Evolutionary conservation across 1,140 invertebrate genomes (phyloP).

Genomic region (Hypsibius dujardini): DNA sequence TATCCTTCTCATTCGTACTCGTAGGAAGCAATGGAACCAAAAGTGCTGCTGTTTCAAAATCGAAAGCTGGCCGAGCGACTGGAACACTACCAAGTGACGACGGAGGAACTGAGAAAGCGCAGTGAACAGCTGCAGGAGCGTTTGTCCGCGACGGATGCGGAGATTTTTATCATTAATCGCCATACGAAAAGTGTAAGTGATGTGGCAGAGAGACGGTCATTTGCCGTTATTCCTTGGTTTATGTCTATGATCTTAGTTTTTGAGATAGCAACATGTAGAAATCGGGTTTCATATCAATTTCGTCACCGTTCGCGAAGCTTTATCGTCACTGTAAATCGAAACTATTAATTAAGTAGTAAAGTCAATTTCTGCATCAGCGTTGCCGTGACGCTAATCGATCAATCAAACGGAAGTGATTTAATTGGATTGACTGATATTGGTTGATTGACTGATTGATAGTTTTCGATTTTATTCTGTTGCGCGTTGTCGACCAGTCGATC

Average conservation of each 20-base stretch:
- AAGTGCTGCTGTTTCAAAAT: conserved; percentile 88
- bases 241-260: too few species aligned
- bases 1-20: neutral
- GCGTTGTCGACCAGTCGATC: conserved; percentile 17
- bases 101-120: conserved; percentile 68
- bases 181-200: conserved; percentile 58
- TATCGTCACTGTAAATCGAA: too few species aligned
- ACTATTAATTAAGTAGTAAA: too few species aligned
- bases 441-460: too few species aligned
- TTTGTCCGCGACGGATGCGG: conserved; percentile 91
- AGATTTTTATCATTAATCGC: conserved; percentile 87
- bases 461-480: conserved; percentile 5
- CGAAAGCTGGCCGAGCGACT: conserved; percentile 75
- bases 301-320: too few species aligned
- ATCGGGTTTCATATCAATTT: too few species aligned
- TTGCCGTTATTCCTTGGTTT: too few species aligned
- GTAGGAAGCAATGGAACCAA: conserved; percentile 84
- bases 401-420: too few species aligned
- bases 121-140: conserved; percentile 92
- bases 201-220: neutral
- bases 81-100: conserved; percentile 68
- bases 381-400: too few species aligned
- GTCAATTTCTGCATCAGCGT: too few species aligned
- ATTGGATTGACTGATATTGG: too few species aligned
- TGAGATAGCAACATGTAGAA: too few species aligned